Conservation (phyloP, 2,113 vertebrate genomes). For the Butorides virescens region DNA sequence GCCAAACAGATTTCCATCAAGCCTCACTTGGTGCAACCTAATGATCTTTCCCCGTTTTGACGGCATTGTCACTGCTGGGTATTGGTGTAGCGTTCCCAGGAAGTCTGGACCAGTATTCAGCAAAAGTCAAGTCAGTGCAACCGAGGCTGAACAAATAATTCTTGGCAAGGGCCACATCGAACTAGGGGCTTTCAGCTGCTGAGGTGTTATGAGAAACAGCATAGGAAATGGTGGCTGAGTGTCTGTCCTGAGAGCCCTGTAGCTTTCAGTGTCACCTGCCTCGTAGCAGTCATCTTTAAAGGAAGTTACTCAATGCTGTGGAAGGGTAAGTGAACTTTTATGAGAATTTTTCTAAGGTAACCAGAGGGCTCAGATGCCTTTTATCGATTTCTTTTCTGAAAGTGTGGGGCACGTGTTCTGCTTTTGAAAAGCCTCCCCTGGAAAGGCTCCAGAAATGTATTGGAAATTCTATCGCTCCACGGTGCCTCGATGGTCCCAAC, state of each 20-base stretch:
- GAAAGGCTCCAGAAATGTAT: neutral
- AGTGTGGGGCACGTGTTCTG: neutral
- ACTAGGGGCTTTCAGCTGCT: neutral
- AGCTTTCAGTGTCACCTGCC: neutral
- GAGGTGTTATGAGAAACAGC: neutral
- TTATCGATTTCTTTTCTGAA: neutral
- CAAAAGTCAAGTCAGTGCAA: neutral
- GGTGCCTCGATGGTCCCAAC: accelerated
- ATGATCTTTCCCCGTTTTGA: neutral
- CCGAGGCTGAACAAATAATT: neutral
- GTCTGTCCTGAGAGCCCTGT: neutral
- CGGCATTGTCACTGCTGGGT: neutral
- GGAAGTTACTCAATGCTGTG: neutral
- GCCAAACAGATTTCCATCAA: neutral
- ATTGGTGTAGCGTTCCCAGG: neutral
- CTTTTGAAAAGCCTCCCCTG: neutral
- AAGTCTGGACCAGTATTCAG: neutral
- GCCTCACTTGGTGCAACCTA: neutral
- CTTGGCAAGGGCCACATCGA: neutral
- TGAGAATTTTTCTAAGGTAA: neutral
- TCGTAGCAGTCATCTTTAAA: neutral
- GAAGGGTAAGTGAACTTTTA: neutral
- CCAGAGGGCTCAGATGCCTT: neutral
- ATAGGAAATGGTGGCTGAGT: neutral
- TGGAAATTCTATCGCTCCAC: neutral